Base-by-base conservation (phyloP, 1,140 invertebrate genomes). In the Trichonephila clavata region DNA sequence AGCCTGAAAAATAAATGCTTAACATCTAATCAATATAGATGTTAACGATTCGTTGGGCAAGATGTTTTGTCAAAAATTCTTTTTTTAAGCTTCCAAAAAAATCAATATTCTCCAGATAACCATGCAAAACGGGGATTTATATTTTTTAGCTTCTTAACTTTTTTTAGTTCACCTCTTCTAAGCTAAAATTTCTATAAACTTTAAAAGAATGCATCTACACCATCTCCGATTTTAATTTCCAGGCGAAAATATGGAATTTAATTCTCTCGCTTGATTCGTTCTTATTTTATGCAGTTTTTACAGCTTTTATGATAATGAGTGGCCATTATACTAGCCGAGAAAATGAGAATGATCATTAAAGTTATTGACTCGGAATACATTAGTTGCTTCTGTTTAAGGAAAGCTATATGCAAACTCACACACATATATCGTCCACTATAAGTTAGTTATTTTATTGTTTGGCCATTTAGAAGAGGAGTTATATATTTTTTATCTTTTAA, bases 231-330 rank as follows among this genome's bases (percentile, higher is more conserved):
- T 77, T 77, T 77, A 77, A 77, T 77, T 77, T 77, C 71, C 27
- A 16, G 16, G 32, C 18, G 16, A 39, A 77, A 77, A 77, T 77
- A 77, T 77, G 6, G 27, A 32, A 77, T 77, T 77, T 77, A 77
- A 77, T 77, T 77, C 71, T 14, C 24, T 39, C 18, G 57, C 83
- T 84, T 84, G 81, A 59, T 84, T 60, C 83, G 43, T 59, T 21
- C 14, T 57, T 27, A 59, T 84, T 84, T 84, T 84, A 84, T 59
- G 57, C 57, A 84, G n/a, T 84, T 84, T 84, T 84, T 84, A 84
- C 21, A 50, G 57, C 71, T 24, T 84, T 84, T 84, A 59, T 84
- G 83, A 59, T 84, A 84, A 84, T 84, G 83, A 59, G 83, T 59
- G 59, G 21, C 21, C 83, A 84, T 84, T 84, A 84, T 57, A 27